These are phyloP conservation scores for Archips xylosteana DNA, from an alignment of 2,888 invertebrate species.

Conservation along the genomic window DNA sequence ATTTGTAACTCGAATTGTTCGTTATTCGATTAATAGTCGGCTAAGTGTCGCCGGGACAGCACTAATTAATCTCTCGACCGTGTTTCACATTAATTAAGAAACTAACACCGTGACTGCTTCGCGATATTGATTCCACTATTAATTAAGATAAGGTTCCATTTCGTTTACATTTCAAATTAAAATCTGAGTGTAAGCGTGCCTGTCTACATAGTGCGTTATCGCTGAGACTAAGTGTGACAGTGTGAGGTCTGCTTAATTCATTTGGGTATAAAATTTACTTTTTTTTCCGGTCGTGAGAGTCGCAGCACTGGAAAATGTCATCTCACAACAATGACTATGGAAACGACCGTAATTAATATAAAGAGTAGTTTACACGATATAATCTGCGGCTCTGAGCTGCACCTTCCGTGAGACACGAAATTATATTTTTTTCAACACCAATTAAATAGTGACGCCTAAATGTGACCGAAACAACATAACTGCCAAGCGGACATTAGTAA, in stretches of 20 bases:
- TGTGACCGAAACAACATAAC: conserved; percentile 68
- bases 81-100: conserved; percentile 75
- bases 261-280: conserved; percentile 48
- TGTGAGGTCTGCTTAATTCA: conserved; percentile 72
- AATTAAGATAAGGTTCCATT: conserved; percentile 45
- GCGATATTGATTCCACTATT: conserved; percentile 13
- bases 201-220: conserved; percentile 48
- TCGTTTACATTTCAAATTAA: conserved; percentile 30
- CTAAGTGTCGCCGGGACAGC: conserved; percentile 76
- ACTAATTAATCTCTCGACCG: conserved; percentile 79
- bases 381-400: conserved; percentile 62
- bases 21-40: conserved; percentile 75
- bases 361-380: conserved; percentile 77
- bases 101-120: conserved; percentile 42
- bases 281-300: conserved; percentile 56
- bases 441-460: conserved; percentile 65
- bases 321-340: conserved; percentile 68
- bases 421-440: conserved; percentile 77
- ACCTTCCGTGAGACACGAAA: conserved; percentile 74
- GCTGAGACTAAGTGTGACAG: conserved; percentile 62
- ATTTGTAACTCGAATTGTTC: conserved; percentile 73
- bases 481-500: conserved; percentile 52
- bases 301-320: conserved; percentile 74
- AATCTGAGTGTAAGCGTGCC: conserved; percentile 30
- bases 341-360: conserved; percentile 70